Conservation (phyloP, 2,888 invertebrate species). For the Ceratothoa steindachneri region DNA sequence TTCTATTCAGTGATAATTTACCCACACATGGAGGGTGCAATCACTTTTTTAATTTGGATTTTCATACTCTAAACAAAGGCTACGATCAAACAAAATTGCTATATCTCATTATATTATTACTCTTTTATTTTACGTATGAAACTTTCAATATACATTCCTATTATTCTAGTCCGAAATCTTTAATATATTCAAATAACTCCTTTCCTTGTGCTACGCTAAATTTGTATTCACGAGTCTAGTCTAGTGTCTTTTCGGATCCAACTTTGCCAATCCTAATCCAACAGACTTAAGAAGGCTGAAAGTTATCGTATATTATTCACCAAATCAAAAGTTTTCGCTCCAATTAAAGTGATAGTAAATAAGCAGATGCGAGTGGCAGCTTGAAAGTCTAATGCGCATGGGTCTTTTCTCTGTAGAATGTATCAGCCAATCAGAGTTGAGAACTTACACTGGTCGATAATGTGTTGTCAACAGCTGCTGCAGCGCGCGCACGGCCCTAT, state of each 20-base stretch:
- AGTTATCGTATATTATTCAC: neutral
- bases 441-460: conserved; percentile 8
- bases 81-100: too few species aligned
- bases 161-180: too few species aligned
- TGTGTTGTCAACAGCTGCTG: conserved; percentile 1
- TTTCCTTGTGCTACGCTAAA: too few species aligned
- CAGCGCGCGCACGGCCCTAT: conserved; percentile 5
- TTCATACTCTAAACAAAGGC: too few species aligned
- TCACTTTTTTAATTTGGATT: too few species aligned
- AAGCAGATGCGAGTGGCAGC: conserved; percentile 6
- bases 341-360: neutral
- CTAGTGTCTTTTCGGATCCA: too few species aligned
- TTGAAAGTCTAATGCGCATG: conserved; percentile 10
- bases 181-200: too few species aligned
- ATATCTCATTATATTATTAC: too few species aligned
- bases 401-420: neutral
- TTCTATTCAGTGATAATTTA: too few species aligned
- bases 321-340: neutral
- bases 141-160: too few species aligned
- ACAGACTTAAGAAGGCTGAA: neutral
- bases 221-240: neutral
- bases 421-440: neutral
- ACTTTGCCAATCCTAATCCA: neutral
- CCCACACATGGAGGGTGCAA: too few species aligned
- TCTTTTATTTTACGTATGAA: too few species aligned